A percentile compares a stretch with the other conserved stretches of the same genome.
These are phyloP conservation scores for Noctua janthe DNA, from an alignment of 2,888 invertebrate species.

Conservation along the genomic window DNA sequence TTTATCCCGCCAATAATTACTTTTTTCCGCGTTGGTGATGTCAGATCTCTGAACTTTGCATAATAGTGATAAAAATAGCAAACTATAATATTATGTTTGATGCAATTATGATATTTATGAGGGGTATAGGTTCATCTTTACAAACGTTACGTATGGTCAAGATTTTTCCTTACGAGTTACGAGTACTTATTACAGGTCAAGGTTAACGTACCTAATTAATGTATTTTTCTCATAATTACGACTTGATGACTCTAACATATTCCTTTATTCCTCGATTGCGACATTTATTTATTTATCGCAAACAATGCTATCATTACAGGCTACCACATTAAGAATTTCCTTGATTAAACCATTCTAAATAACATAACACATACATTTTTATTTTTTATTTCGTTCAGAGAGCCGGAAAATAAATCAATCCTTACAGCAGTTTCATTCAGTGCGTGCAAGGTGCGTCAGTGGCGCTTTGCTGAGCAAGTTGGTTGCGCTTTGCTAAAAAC, in stretches of 20 bases:
- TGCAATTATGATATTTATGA: conserved; percentile 4
- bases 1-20: not conserved
- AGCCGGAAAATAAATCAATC: not conserved
- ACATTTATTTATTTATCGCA: not conserved
- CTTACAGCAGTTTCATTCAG: not conserved
- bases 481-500: not conserved
- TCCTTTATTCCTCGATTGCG: too few species aligned
- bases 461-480: not conserved
- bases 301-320: not conserved
- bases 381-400: not conserved
- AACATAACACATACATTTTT: too few species aligned
- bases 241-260: too few species aligned
- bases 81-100: conserved; percentile 18
- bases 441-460: not conserved
- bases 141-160: not conserved
- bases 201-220: not conserved
- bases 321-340: too few species aligned
- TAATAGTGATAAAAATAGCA: not conserved
- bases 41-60: not conserved
- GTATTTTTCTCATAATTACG: not conserved
- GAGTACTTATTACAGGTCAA: not conserved
- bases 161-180: not conserved
- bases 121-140: not conserved
- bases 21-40: not conserved
- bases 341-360: too few species aligned